Conservation (phyloP, 2,888 invertebrate genomes). For the Teleogryllus oceanicus region DNA sequence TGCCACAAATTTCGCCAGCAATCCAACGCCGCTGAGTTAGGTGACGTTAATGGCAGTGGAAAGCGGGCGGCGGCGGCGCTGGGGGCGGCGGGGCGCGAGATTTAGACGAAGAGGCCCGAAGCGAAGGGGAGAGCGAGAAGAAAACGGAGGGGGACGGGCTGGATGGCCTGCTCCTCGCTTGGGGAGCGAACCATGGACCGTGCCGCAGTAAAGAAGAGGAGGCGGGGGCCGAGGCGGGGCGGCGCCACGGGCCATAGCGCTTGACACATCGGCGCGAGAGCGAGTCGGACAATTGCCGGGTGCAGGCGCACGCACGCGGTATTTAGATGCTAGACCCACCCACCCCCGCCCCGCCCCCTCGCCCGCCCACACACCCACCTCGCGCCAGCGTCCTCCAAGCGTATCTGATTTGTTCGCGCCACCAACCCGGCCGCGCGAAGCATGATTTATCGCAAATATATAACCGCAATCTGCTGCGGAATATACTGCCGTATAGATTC, state of each 20-base stretch:
- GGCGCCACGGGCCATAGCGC: background rate
- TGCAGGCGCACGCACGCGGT: background rate
- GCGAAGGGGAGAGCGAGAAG: background rate
- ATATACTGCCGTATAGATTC: background rate
- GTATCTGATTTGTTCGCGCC: slow-evolving; percentile 1
- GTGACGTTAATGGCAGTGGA: background rate
- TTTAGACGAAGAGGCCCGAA: no score
- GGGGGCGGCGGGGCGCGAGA: no score
- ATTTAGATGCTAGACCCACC: background rate
- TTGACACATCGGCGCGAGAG: slow-evolving; percentile 3
- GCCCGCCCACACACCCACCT: background rate
- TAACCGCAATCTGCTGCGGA: background rate
- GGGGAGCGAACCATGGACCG: background rate
- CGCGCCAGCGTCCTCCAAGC: background rate
- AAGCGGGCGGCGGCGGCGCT: background rate
- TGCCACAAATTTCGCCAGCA: background rate
- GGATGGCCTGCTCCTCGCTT: background rate
- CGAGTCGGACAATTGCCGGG: background rate
- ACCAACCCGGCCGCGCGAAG: background rate
- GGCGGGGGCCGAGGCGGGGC: background rate
- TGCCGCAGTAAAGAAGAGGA: background rate
- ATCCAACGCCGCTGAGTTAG: background rate
- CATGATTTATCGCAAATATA: background rate
- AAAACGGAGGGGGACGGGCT: background rate
- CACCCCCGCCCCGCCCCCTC: background rate